Percentiles rank a stretch among this genome's conserved stretches.
Evolutionary conservation across 1,140 invertebrate genomes (phyloP).

Genomic region (Lysiphlebus fabarum): DNA sequence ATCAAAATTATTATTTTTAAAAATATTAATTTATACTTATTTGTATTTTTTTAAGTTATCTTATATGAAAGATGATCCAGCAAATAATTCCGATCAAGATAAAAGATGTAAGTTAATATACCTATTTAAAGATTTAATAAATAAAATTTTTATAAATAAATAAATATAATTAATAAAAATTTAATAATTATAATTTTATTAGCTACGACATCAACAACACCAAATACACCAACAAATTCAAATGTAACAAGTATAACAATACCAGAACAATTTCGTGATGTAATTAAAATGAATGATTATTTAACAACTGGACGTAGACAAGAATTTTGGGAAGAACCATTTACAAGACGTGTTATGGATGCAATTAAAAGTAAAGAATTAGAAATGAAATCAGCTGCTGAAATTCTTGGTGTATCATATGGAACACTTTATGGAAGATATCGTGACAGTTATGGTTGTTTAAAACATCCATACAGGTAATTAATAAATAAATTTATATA

Average conservation of each 20-base stretch:
- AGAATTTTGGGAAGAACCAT: conserved; percentile 88
- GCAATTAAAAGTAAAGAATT: conserved; percentile 84
- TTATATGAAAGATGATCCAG: conserved; percentile 45
- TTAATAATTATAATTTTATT: conserved; percentile 12
- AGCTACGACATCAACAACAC: conserved; percentile 30
- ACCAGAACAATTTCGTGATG: conserved; percentile 66
- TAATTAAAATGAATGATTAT: conserved; percentile 86
- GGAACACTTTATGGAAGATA: conserved; percentile 85
- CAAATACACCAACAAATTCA: conserved; percentile 43
- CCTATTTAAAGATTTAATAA: background rate
- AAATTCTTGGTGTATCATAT: conserved; percentile 83
- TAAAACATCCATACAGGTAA: conserved; percentile 77
- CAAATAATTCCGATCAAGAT: conserved; percentile 53
- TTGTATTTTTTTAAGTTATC: conserved; percentile 44
- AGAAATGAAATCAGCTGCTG: conserved; percentile 90
- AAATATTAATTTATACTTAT: conserved; percentile 2
- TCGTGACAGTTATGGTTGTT: conserved; percentile 81
- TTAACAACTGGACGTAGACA: conserved; percentile 78
- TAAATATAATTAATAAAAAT: conserved; percentile 7
- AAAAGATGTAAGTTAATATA: conserved; percentile 50
- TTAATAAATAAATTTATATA: conserved; percentile 22
- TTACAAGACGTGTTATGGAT: conserved; percentile 79
- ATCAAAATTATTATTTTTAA: conserved; percentile 7
- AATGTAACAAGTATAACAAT: conserved; percentile 48
- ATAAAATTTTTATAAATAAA: background rate